Evolutionary conservation across 1,140 invertebrate species (phyloP), one percentile per base, ranked within the genome.

Genomic region (Metaphire vulgaris): DNA sequence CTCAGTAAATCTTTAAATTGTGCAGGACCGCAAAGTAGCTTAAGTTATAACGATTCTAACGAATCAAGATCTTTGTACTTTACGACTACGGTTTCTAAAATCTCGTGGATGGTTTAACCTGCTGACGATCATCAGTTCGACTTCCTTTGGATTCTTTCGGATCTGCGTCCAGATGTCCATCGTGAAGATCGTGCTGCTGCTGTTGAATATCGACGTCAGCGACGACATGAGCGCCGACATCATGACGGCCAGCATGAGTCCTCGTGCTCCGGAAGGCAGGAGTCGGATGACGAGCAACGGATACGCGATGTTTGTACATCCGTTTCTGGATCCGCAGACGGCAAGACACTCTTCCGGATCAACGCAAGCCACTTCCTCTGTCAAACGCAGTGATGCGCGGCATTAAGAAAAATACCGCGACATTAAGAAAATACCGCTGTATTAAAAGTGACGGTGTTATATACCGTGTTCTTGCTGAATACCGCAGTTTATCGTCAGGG

Each of bases 171-270:
- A 89, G 41, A 89, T 86, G 79, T 89, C 89, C 21, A 89, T 86
- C 21, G 89, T 89, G 79, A 89, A 89, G 41, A 89, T 80, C 14
- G 89, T 89, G 66, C 85, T 86, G 16, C 87, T 85, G 72, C 85
- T 87, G 81, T 89, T 89, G 77, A 89, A 89, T 66, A 89, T 87
- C 33, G 88, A 89, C 15, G 88, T 88, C 15, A 89, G 73, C 1
- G 77, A 78, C 0, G 77, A 78, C 77, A 75, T 78, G 56, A 78
- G 68, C 12, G 77, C 77, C 26, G 77, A 74, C 73, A 78, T 72
- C 77, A 78, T 76, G 56, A 78, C 77, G 16, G 74, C 77, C n/a
- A 78, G 41, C 77, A 78, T 78, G 28, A 78, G 67, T 34, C 77
- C 77, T 6, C 77, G 74, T 34, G 74, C 74, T 28, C 77, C 77